phyloP scores from a whole-genome alignment of 2,797 vertebrate genomes.

The Hippocampus kuda region DNA sequence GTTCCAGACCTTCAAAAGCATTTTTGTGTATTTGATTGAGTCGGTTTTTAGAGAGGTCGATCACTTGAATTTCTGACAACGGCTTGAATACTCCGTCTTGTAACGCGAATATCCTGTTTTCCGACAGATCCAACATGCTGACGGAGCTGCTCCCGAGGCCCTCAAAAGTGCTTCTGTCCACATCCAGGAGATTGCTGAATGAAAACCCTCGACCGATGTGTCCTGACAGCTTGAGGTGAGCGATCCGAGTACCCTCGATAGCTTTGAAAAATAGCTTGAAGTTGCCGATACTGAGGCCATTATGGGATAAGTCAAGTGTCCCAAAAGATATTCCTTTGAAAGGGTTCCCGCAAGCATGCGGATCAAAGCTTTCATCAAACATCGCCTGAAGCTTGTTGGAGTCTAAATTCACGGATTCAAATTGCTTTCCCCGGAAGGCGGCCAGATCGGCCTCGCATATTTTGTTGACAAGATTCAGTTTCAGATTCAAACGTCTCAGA shows the following conservation, averaged over 20 bases:
- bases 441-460: constrained; percentile 67
- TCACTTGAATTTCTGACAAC: constrained; percentile 48
- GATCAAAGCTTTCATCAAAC: constrained; percentile 19
- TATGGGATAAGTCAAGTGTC: constrained; percentile 58
- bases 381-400: constrained; percentile 15
- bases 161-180: constrained; percentile 65
- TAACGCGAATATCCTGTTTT: constrained; percentile 68
- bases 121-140: constrained; percentile 62
- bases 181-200: constrained; percentile 67
- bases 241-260: constrained; percentile 66
- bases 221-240: constrained; percentile 58
- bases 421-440: constrained; percentile 64
- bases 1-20: constrained; percentile 69
- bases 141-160: constrained; percentile 65
- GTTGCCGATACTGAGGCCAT: constrained; percentile 42
- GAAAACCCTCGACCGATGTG: constrained; percentile 68
- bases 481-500: constrained; percentile 61
- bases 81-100: constrained; percentile 58
- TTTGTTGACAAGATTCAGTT: constrained; percentile 53
- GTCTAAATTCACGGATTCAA: constrained; percentile 55
- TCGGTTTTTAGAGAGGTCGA: constrained; percentile 69
- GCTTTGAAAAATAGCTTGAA: constrained; percentile 53
- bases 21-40: constrained; percentile 66
- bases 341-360: constrained; percentile 69
- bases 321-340: constrained; percentile 63